phyloP scores from a whole-genome alignment of 2,113 vertebrate genomes.

The Corydoras maculifer region DNA sequence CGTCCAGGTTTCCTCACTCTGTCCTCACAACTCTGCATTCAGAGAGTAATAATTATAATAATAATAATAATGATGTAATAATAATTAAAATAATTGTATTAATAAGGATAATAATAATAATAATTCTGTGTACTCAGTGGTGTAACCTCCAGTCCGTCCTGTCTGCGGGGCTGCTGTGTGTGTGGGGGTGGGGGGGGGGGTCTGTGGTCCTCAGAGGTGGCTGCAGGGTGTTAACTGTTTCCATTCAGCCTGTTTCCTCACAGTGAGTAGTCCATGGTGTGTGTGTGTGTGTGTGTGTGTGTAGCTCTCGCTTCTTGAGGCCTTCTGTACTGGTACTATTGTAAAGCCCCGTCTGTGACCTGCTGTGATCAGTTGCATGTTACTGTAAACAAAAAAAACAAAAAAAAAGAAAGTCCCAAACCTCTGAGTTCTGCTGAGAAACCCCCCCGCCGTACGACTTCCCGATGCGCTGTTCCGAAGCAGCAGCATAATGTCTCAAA shows the following conservation, averaged over 20 bases:
- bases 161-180: conserved; percentile 37
- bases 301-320: conserved; percentile 44
- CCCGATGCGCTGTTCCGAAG: conserved; percentile 41
- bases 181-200: background rate
- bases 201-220: background rate
- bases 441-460: conserved; percentile 62
- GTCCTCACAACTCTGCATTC: background rate
- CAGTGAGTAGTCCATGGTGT: conserved; percentile 56
- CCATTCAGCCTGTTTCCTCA: conserved; percentile 44
- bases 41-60: background rate
- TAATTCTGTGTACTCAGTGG: conserved; percentile 49
- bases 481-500: conserved; percentile 44
- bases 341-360: conserved; percentile 64
- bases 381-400: conserved; percentile 48
- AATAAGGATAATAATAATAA: conserved; percentile 1
- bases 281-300: conserved; percentile 45
- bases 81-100: too few relatives aligned
- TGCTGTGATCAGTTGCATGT: conserved; percentile 69
- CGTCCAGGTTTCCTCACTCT: too few relatives aligned
- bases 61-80: too few relatives aligned
- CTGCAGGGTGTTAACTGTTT: conserved; percentile 33
- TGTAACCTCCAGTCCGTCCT: conserved; percentile 54
- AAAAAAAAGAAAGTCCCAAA: conserved; percentile 43
- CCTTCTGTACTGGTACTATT: conserved; percentile 62
- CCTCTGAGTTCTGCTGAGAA: conserved; percentile 51